Evolutionary conservation across 2,113 vertebrate genomes (phyloP).

Genomic region (Alosa alosa): DNA sequence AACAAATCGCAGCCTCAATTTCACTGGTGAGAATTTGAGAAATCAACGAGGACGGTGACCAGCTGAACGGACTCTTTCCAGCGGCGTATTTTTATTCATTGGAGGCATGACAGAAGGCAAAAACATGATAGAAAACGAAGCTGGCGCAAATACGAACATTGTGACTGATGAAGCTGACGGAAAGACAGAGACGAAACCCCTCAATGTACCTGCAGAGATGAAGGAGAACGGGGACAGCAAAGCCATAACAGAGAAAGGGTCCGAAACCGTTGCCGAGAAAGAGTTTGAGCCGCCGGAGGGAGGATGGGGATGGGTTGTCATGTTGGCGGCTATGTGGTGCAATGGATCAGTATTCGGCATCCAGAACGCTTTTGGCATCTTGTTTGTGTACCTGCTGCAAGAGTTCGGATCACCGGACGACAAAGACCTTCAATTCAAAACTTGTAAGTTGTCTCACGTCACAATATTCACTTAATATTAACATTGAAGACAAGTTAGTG

Average conservation of each 20-base stretch:
- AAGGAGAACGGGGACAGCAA: conserved; percentile 51
- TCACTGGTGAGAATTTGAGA: neutral
- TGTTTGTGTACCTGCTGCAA: conserved; percentile 81
- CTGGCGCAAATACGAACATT: neutral
- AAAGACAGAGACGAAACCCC: conserved; percentile 26
- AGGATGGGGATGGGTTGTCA: conserved; percentile 97
- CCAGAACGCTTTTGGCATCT: conserved; percentile 91
- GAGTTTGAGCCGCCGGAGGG: conserved; percentile 83
- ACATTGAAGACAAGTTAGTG: neutral
- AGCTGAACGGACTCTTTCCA: neutral
- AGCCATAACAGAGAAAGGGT: conserved; percentile 25
- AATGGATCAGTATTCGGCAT: conserved; percentile 96
- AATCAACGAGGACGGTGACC: neutral
- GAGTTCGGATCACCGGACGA: conserved; percentile 77
- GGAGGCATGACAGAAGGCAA: conserved; percentile 33
- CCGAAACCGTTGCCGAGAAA: neutral
- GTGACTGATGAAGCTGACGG: conserved; percentile 13
- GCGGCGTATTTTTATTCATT: neutral
- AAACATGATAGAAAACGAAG: conserved; percentile 40
- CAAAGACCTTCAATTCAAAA: conserved; percentile 79
- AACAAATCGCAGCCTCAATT: neutral
- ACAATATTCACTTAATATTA: neutral
- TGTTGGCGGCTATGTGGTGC: conserved; percentile 97
- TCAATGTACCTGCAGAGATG: conserved; percentile 25
- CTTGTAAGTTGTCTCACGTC: conserved; percentile 67